Evolutionary conservation across 2,797 vertebrate species (phyloP).

Genomic region (Uromys caudimaculatus): DNA sequence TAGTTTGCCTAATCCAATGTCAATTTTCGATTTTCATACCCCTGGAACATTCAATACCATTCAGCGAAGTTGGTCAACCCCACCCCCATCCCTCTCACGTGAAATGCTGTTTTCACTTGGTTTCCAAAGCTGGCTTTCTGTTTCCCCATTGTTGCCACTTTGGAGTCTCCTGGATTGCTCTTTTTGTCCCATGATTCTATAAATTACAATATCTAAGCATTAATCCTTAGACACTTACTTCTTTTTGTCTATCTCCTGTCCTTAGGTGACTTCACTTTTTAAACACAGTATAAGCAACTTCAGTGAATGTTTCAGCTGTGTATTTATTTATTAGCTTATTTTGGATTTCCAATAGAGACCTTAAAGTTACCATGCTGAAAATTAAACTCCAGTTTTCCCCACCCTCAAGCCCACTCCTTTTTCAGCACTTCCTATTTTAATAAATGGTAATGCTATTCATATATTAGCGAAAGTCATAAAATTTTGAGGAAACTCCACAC

Average conservation of each 20-base stretch:
- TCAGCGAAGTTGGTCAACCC: background rate
- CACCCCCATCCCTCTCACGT: background rate
- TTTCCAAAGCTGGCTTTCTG: background rate
- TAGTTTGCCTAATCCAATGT: background rate
- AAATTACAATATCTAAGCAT: background rate
- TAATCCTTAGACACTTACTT: background rate
- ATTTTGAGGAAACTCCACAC: background rate
- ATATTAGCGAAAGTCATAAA: conserved; percentile 28
- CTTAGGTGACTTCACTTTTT: conserved; percentile 54
- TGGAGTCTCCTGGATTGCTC: background rate
- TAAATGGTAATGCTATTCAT: background rate
- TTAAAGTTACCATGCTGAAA: conserved; percentile 27
- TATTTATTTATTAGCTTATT: background rate
- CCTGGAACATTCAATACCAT: background rate
- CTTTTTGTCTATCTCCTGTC: background rate
- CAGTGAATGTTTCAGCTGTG: background rate
- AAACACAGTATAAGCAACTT: conserved; percentile 38
- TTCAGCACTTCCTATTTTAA: background rate
- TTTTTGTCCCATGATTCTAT: conserved; percentile 10
- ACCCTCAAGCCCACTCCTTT: background rate
- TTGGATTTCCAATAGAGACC: conserved; percentile 12
- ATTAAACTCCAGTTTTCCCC: background rate
- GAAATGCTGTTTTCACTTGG: conserved; percentile 30
- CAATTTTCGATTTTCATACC: conserved; percentile 35
- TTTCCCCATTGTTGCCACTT: background rate